These are phyloP conservation scores for Scylla paramamosain DNA, from an alignment of 1,140 invertebrate species.

Conservation along the genomic window DNA sequence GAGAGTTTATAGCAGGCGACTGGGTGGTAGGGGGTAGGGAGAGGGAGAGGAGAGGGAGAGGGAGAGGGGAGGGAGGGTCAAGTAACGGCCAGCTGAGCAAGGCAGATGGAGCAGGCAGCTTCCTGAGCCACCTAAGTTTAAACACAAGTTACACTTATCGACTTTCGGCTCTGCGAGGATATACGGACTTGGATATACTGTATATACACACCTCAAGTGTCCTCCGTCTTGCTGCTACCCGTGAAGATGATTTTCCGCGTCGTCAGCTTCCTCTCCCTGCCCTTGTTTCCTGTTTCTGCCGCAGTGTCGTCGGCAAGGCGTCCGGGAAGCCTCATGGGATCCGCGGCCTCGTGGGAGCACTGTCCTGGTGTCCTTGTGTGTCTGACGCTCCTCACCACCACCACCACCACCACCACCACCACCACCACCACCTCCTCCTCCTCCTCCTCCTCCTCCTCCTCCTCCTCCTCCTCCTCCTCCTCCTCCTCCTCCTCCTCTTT, in stretches of 20 bases:
- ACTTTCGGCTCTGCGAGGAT: not conserved
- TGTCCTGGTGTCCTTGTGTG: too few species aligned
- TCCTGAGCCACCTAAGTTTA: not conserved
- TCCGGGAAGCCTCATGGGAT: too few species aligned
- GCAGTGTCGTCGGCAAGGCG: too few species aligned
- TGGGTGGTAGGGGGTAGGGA: not conserved
- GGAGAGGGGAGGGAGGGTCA: not conserved
- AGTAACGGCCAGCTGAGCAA: not conserved
- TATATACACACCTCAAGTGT: not conserved
- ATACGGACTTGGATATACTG: not conserved
- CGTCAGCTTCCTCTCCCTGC: not conserved
- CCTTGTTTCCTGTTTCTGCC: not conserved
- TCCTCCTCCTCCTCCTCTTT: not conserved
- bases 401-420: too few species aligned
- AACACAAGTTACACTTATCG: conserved; percentile 22
- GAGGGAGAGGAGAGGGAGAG: not conserved
- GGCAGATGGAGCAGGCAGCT: not conserved
- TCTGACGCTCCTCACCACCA: too few species aligned
- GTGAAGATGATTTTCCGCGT: not conserved
- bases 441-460: too few species aligned
- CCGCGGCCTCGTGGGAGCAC: too few species aligned
- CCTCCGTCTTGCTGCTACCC: not conserved
- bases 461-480: too few species aligned
- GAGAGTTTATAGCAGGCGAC: not conserved
- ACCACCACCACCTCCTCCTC: too few species aligned